Conservation (phyloP, 2,888 invertebrate genomes). For the Orthosia incerta region DNA sequence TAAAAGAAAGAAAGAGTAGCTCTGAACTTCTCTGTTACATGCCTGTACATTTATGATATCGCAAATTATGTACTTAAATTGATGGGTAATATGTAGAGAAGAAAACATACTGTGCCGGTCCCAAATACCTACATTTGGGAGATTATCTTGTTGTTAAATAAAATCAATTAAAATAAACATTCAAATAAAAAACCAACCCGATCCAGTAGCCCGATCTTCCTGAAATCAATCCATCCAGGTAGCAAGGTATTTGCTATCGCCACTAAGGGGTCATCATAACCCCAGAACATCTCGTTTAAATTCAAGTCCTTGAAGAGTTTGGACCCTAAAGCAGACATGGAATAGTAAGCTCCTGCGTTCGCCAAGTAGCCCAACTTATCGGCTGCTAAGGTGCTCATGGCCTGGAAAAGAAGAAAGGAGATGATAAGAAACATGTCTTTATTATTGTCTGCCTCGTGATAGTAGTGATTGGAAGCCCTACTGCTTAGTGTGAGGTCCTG, state of each 20-base stretch:
- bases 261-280: constrained; percentile 95
- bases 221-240: constrained; percentile 95
- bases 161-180: too few relatives aligned
- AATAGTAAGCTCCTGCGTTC: constrained; percentile 92
- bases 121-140: too few relatives aligned
- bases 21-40: too few relatives aligned
- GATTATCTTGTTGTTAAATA: too few relatives aligned
- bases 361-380: constrained; percentile 87
- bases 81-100: too few relatives aligned
- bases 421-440: not conserved
- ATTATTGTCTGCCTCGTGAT: too few relatives aligned
- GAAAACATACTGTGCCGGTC: too few relatives aligned
- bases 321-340: constrained; percentile 92
- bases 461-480: too few relatives aligned
- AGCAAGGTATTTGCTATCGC: constrained; percentile 93
- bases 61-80: too few relatives aligned
- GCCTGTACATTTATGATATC: too few relatives aligned
- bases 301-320: constrained; percentile 93
- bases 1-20: too few relatives aligned
- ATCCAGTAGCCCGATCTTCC: constrained; percentile 95
- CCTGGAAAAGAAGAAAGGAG: constrained; percentile 70
- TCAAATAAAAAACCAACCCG: constrained; percentile 90
- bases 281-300: constrained; percentile 95
- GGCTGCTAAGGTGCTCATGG: constrained; percentile 84
- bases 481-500: too few relatives aligned